These are phyloP conservation scores for Cyaniris semiargus DNA, from an alignment of 2,888 invertebrate genomes.

Conservation along the genomic window DNA sequence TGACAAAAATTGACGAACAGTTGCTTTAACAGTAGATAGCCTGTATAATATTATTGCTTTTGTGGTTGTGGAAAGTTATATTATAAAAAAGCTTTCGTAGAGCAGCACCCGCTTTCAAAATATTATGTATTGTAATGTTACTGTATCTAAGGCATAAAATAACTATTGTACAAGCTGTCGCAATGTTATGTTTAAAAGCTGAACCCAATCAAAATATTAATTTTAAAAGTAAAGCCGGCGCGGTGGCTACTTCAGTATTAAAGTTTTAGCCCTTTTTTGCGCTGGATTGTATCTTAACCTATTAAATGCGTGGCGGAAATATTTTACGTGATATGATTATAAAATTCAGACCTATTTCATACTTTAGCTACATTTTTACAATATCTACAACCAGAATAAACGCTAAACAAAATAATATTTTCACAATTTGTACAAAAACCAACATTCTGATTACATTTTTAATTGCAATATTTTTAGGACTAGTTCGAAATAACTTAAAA, in stretches of 20 bases:
- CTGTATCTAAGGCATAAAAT: not conserved
- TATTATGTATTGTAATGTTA: not conserved
- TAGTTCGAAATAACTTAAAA: constrained; percentile 77
- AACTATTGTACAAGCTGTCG: not conserved
- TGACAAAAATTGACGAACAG: not conserved
- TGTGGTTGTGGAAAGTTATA: not conserved
- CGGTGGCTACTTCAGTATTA: not conserved
- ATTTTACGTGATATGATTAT: constrained; percentile 75
- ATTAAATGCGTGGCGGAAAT: constrained; percentile 57
- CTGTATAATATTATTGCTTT: not conserved
- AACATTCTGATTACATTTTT: constrained; percentile 44
- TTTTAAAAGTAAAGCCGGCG: not conserved
- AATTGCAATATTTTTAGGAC: constrained; percentile 69
- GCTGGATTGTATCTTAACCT: constrained; percentile 42
- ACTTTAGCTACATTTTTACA: constrained; percentile 72
- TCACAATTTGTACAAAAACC: constrained; percentile 52
- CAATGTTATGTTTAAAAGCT: not conserved
- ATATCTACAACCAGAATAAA: constrained; percentile 63
- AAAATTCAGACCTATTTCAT: constrained; percentile 69
- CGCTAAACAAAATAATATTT: constrained; percentile 42
- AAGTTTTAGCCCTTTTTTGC: not conserved
- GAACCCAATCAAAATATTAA: not conserved
- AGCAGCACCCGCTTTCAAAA: not conserved
- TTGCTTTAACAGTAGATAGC: not conserved
- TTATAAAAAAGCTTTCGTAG: not conserved